Evolutionary conservation across 2,113 vertebrate species (phyloP), one percentile per base, ranked within the genome.

Genomic region (Monopterus albus): DNA sequence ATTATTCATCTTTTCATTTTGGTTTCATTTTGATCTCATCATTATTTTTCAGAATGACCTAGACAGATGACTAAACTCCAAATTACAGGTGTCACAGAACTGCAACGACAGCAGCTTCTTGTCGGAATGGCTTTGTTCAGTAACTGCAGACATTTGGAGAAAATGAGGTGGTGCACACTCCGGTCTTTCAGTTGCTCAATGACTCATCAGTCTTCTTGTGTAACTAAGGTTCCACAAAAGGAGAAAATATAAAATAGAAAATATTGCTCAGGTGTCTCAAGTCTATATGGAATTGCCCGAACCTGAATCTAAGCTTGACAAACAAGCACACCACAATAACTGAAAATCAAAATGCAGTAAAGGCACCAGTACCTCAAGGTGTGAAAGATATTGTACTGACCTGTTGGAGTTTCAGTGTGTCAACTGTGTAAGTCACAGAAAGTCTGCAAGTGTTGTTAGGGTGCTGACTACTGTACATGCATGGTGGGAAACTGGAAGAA

Each of bases 1-100:
- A 56, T 55, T 66, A 45, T 25, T 55, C 36, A 49, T 14, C 39
- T 46, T 20, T 53, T 21, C 17, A 26, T 66, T 66, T 59, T 40
- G 15, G 50, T 15, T 5, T n/a, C n/a, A 21, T 26, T 39, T 31
- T 14, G 21, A 15, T 38, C 31, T 59, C 46, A 10, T 25, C 2
- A 31, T 33, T 33, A 18, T 25, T 42, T 17, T 36, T 50, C 25
- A 26, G 23, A 31, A 18, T 7, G 20, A 1, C 65, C 26, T 6
- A 9, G 15, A 42, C 10, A 18, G 25, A 10, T 0, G 12, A 35
- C 43, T 12, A 26, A 20, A 59, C 21, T 35, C 11, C 12, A 53
- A 66, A 55, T 7, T 21, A 61, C 40, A 63, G 52, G n/a, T 28
- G 28, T 51, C 13, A 52, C 28, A 35, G 15, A 39, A 39, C 40